phyloP scores from a whole-genome alignment of 2,797 vertebrate genomes.

The Sciaenops ocellatus region DNA sequence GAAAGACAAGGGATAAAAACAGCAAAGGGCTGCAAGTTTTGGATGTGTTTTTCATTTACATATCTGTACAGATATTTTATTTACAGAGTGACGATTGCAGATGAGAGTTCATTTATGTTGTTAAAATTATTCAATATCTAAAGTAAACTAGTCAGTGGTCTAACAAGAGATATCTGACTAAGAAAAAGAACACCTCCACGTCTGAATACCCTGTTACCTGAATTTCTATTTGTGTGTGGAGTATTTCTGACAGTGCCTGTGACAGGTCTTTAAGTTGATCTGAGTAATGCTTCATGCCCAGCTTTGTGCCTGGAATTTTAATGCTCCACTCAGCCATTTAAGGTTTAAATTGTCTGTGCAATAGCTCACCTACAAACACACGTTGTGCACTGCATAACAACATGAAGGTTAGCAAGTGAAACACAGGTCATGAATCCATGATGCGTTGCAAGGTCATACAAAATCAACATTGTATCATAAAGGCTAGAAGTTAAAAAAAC shows the following conservation, averaged over 20 bases:
- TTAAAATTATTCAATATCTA: background rate
- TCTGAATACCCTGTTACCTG: conserved; percentile 5
- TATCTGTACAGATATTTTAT: background rate
- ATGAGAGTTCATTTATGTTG: conserved; percentile 2
- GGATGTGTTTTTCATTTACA: too few species aligned
- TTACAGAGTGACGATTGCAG: background rate
- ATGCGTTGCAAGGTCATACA: conserved; percentile 51
- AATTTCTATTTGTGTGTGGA: conserved; percentile 34
- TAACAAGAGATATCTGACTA: background rate
- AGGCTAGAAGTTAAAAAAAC: conserved; percentile 26
- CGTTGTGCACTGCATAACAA: conserved; percentile 51
- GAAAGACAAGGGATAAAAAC: too few species aligned
- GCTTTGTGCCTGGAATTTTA: conserved; percentile 53
- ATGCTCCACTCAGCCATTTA: conserved; percentile 49
- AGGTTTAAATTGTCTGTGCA: conserved; percentile 53
- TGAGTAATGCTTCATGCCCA: conserved; percentile 45
- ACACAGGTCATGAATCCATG: conserved; percentile 9
- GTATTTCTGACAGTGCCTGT: conserved; percentile 42
- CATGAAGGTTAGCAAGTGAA: conserved; percentile 14
- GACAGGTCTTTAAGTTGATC: conserved; percentile 63
- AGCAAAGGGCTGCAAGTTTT: too few species aligned
- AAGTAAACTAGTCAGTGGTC: background rate
- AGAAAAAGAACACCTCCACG: background rate
- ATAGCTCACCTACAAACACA: conserved; percentile 48
- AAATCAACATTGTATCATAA: conserved; percentile 33